phyloP scores from a whole-genome alignment of 2,888 invertebrate genomes.

The Chydorus sphaericus region DNA sequence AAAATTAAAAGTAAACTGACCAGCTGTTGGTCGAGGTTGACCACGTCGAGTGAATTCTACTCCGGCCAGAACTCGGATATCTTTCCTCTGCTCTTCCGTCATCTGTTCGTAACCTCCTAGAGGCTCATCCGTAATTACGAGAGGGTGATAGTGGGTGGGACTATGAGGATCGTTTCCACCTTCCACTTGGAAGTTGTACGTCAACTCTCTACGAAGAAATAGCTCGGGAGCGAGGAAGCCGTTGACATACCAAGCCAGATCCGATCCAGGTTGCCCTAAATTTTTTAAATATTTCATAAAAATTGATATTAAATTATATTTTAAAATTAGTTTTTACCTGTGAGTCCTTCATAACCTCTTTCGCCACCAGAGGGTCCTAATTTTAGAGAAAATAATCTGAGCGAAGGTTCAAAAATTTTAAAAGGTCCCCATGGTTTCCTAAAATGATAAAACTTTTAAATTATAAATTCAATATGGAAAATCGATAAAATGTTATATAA shows the following conservation, averaged over 20 bases:
- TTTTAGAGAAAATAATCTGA: constrained; percentile 62
- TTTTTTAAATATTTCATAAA: background rate
- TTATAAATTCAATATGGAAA: background rate
- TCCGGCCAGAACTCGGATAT: constrained; percentile 59
- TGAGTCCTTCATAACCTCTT: constrained; percentile 58
- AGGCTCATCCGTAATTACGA: constrained; percentile 72
- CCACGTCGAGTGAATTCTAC: constrained; percentile 69
- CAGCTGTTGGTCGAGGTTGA: constrained; percentile 59
- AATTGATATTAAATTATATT: background rate
- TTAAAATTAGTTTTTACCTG: constrained; percentile 33
- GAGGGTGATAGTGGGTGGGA: constrained; percentile 69
- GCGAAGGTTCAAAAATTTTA: constrained; percentile 39
- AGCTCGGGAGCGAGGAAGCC: constrained; percentile 75
- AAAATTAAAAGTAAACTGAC: constrained; percentile 27
- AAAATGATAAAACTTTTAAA: background rate
- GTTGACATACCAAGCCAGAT: constrained; percentile 60
- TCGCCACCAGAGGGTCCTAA: constrained; percentile 71
- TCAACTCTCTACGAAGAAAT: constrained; percentile 67
- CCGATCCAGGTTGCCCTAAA: constrained; percentile 11
- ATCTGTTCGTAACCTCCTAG: constrained; percentile 66
- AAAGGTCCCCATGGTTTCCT: constrained; percentile 36
- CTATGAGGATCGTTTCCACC: constrained; percentile 84
- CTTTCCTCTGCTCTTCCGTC: constrained; percentile 50
- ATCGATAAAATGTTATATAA: background rate
- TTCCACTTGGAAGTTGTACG: constrained; percentile 60